Evolutionary conservation across 1,140 invertebrate genomes (phyloP).

Genomic region (Platyscapa corneri): DNA sequence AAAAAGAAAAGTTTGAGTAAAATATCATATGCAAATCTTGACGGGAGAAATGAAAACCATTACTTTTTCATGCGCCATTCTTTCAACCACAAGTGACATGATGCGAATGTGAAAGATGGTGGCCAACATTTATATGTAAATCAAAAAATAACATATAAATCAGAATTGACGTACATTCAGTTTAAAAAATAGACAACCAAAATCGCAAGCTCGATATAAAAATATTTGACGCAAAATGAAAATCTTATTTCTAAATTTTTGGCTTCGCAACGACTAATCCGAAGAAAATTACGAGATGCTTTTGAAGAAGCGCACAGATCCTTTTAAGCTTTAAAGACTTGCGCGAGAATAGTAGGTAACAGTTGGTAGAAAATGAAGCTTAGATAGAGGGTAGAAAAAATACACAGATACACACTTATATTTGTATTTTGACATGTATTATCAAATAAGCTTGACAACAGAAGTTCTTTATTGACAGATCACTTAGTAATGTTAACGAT

Average conservation of each 20-base stretch:
- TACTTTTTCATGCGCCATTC: background rate
- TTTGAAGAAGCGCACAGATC: background rate
- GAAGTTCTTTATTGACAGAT: slow-evolving; percentile 40
- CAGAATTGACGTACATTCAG: background rate
- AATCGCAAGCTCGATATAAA: background rate
- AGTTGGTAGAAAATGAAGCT: background rate
- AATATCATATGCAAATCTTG: background rate
- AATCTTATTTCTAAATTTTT: background rate
- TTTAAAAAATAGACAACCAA: background rate
- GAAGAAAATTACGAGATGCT: background rate
- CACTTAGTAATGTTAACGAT: slow-evolving; percentile 22
- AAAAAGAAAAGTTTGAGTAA: background rate
- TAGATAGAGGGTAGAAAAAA: background rate
- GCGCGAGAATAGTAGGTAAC: background rate
- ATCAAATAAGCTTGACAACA: slow-evolving; percentile 49
- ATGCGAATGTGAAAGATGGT: background rate
- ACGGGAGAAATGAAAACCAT: background rate
- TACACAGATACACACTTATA: background rate
- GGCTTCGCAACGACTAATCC: background rate
- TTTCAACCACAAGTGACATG: background rate
- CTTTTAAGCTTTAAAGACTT: background rate
- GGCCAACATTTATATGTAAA: slow-evolving; percentile 4
- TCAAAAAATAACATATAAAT: slow-evolving; percentile 2
- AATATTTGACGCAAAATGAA: background rate
- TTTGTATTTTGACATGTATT: slow-evolving; percentile 46